These are phyloP conservation scores for Samia ricini DNA, from an alignment of 1,140 invertebrate genomes.

Conservation along the genomic window DNA sequence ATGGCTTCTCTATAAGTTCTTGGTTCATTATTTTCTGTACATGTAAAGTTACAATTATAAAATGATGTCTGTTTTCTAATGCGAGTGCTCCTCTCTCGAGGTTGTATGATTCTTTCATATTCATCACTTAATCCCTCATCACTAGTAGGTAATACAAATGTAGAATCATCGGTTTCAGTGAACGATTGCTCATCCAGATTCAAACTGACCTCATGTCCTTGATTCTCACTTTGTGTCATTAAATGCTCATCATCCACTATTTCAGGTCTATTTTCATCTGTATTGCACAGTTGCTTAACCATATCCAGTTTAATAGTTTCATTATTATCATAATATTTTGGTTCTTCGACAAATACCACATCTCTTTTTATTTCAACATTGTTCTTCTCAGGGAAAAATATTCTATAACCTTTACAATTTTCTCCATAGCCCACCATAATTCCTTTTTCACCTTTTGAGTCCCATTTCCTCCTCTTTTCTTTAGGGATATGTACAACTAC, in stretches of 20 bases:
- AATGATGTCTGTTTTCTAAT: not conserved
- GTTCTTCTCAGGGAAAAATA: slow-evolving; percentile 30
- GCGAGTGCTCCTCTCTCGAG: not conserved
- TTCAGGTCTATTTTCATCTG: not conserved
- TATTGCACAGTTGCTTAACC: not conserved
- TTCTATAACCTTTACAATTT: slow-evolving; percentile 48
- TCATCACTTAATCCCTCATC: not conserved
- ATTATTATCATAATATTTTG: not conserved
- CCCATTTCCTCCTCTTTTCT: slow-evolving; percentile 52
- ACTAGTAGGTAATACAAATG: not conserved
- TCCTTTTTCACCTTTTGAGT: slow-evolving; percentile 46
- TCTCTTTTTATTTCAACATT: slow-evolving; percentile 32
- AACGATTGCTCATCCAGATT: too few species aligned
- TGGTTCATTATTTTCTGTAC: not conserved
- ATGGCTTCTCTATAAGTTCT: slow-evolving; percentile 41
- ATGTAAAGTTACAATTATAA: not conserved
- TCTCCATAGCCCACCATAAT: slow-evolving; percentile 57
- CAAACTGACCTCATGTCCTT: too few species aligned
- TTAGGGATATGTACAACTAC: slow-evolving; percentile 55
- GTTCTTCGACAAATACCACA: slow-evolving; percentile 28
- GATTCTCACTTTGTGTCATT: too few species aligned
- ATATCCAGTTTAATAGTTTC: slow-evolving; percentile 13
- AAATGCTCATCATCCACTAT: too few species aligned
- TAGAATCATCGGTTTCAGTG: too few species aligned
- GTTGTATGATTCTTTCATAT: not conserved